A percentile compares a stretch with the other conserved stretches of the same genome.
phyloP scores from a whole-genome alignment of 1,140 invertebrate species.

The Drosophila busckii region DNA sequence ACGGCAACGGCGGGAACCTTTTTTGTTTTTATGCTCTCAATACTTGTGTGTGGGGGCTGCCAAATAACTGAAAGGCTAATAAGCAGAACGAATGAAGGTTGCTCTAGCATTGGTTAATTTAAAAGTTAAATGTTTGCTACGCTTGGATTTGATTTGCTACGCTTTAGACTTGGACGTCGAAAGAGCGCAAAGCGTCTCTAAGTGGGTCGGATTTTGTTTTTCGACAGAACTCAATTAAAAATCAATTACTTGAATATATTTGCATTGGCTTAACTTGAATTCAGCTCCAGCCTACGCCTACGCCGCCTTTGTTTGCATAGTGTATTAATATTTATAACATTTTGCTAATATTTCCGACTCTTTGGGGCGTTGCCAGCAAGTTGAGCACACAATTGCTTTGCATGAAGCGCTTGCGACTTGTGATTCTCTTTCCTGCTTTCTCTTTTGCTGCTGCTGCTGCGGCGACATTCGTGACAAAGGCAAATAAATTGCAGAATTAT shows the following conservation, averaged over 20 bases:
- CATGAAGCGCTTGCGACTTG: slow-evolving; percentile 15
- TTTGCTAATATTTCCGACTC: slow-evolving; percentile 63
- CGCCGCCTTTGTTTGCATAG: too few species aligned
- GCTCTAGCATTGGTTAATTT: too few species aligned
- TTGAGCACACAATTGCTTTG: slow-evolving; percentile 41
- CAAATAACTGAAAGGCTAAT: slow-evolving; percentile 9
- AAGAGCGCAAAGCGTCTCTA: too few species aligned
- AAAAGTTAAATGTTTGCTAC: slow-evolving; percentile 28
- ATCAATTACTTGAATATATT: too few species aligned
- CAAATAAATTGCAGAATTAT: slow-evolving; percentile 69
- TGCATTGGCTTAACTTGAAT: background rate
- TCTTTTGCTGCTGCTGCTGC: slow-evolving; percentile 4
- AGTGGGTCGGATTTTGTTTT: too few species aligned
- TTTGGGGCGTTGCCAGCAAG: slow-evolving; percentile 23
- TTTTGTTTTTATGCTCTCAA: slow-evolving; percentile 29
- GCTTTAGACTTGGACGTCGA: too few species aligned
- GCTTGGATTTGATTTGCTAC: background rate
- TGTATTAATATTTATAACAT: slow-evolving; percentile 55
- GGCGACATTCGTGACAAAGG: slow-evolving; percentile 60
- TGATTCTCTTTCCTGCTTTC: background rate
- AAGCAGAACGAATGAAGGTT: slow-evolving; percentile 10
- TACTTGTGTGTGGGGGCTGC: too few species aligned
- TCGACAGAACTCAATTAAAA: too few species aligned
- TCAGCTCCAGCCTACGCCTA: too few species aligned
- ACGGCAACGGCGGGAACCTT: too few species aligned